Evolutionary conservation across 37 sponge, comb jelly and placozoan genomes (phyloP), one percentile per base, ranked within the genome.

Genomic region (Halisarca cf. caerulea): DNA sequence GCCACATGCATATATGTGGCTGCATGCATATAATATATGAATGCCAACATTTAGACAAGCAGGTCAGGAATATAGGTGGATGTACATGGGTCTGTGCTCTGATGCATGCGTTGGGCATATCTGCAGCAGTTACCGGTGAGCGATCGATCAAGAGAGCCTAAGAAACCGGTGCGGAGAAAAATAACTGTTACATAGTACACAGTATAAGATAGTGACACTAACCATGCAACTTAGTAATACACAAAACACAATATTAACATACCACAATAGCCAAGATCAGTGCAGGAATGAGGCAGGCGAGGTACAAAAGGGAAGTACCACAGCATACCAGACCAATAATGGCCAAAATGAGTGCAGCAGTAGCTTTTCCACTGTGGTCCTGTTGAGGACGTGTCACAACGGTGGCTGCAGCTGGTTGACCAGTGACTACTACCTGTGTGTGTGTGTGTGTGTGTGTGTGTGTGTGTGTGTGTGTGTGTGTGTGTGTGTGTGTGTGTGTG

Each of bases 281-380:
- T 20, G 64, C 64, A 62, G 64, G 64, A 7, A 62, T 15, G 15
- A 62, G 64, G n/a, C 64, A 62, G 64, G 64, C 64, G 18, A 62
- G 15, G 7, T 20, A 28, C 7, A 62, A 20, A 4, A 62, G 64
- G 15, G 30, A 30, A 5, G 30, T 28, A 62, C 64, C 64, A 62
- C 64, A 62, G 30, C 25, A 62, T 6, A 62, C 30, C 4, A 62
- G 64, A 30, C 64, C 64, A 62, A 62, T 62, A 20, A 62, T 62
- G 15, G 64, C 64, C 9, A 62, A 62, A n/a, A 62, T 23, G 6
- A 62, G 64, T 20, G 64, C 64, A 30, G 15, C 64, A n/a, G 15
- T 62, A 20, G 64, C 64, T 28, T 62, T 62, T 6, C 18, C n/a
- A 62, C 64, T 62, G 64, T 62, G 5, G 64, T 62, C 64, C 6